Base-by-base conservation (phyloP, 2,113 vertebrate species). In the Channa argus region DNA sequence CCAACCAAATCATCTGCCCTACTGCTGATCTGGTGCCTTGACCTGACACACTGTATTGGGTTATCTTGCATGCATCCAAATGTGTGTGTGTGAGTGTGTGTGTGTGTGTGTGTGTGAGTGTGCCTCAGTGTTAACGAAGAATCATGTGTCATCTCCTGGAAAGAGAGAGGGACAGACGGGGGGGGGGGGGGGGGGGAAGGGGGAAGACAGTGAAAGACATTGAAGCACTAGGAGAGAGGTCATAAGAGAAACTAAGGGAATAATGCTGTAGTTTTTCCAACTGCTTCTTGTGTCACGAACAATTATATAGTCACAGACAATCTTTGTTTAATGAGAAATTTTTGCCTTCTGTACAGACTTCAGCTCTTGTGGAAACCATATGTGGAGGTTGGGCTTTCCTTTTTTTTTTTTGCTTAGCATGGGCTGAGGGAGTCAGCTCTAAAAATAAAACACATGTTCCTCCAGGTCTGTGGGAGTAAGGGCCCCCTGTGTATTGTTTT, bases 361-460 rank as follows among this genome's bases (percentile, higher is more conserved):
- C 68, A 63, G 61, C 63, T 81, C 71, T 79, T 73, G 72, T 8
- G 84, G 60, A 85, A 87, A 79, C 84, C 88, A 47, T 85, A 86
- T 65, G 80, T 70, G 65, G 74, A 85, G 60, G 74, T 62, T 78
- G 83, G 66, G 74, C 46, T 80, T 80, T 73, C 63, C 54, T 80
- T 34, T 72, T 88, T 71, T 24, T 83, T 47, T 61, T 77, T 83
- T 91, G 69, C 80, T 69, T 70, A 52, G 83, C 37, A 63, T 86
- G 84, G 87, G 86, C 82, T 65, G 80, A 88, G 82, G 46, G 84
- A 89, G 81, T 67, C 80, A 74, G 62, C 85, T 90, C 93, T 93
- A 93, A 94, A 94, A 94, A 94, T 94, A 93, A 93, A 94, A 89
- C 90, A 93, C 77, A 89, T 94, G 91, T 91, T 93, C 73, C 85